phyloP scores from a whole-genome alignment of 2,113 vertebrate genomes.

The Ailuropoda melanoleuca region DNA sequence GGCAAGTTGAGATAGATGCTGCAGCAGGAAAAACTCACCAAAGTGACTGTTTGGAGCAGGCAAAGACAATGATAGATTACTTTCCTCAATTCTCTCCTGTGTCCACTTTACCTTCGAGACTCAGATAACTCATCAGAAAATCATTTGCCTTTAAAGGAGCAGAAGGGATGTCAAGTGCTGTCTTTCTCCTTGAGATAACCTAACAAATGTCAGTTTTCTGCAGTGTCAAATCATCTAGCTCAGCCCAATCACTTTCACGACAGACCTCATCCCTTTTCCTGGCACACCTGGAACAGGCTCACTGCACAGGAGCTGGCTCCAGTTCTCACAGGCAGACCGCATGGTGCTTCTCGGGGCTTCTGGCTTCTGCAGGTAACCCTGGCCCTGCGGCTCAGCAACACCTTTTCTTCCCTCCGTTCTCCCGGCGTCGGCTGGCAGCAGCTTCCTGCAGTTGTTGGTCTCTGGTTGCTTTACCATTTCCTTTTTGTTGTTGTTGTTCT shows the following conservation, averaged over 20 bases:
- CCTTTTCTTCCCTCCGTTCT: neutral
- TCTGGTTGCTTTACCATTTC: neutral
- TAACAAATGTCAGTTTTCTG: neutral
- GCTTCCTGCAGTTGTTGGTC: neutral
- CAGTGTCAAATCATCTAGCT: neutral
- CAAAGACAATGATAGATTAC: neutral
- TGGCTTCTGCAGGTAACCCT: neutral
- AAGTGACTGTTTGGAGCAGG: neutral
- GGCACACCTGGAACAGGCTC: neutral
- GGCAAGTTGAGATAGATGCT: neutral
- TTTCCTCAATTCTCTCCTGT: neutral
- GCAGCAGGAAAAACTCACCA: neutral
- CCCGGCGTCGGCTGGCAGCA: neutral
- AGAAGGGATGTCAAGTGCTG: neutral
- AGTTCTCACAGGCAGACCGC: too few relatives aligned
- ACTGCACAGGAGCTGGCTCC: neutral
- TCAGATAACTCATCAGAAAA: constrained; percentile 15
- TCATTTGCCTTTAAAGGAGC: neutral
- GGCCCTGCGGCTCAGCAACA: too few relatives aligned
- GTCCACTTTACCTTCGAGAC: neutral
- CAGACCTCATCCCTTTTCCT: neutral
- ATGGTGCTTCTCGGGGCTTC: too few relatives aligned
- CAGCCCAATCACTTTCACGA: neutral
- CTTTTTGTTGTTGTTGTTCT: neutral
- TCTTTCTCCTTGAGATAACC: neutral